Evolutionary conservation across 2,888 invertebrate species (phyloP), one percentile per base, ranked within the genome.

Genomic region (Amiota mariae): DNA sequence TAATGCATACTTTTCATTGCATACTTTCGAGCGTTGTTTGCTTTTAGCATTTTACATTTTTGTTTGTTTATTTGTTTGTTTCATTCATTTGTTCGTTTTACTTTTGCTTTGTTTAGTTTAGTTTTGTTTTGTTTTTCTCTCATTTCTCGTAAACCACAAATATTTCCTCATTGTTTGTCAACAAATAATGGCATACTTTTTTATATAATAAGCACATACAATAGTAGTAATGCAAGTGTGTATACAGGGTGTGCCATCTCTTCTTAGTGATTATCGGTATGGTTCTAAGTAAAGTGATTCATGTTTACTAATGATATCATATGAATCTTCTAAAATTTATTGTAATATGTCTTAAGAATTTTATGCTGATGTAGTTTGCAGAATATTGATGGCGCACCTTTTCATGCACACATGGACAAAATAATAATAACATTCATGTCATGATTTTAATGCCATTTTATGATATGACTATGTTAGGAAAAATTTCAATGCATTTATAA

Each of bases 111-210:
- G 13, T 47, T 57, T 36, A 6, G 36, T 36, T 36, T 36, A 4
- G 15, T 36, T 56, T 46, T 66, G 13, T 57, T 57, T 46, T 57
- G 56, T 49, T 71, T 61, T 15, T 36, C 36, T 68, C 13, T 68
- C 24, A 54, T 51, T 49, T 51, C 9, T 20, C 51, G 36, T 68
- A 64, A 66, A 15, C 54, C 70, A 77, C 81, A 82, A 82, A 80
- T 76, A 81, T 81, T 84, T 76, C 11, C 75, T 63, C 78, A 81
- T 84, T 84, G 82, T 84, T 85, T 82, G 85, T 80, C 79, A 73
- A 74, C 76, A 74, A 77, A 81, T 83, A 79, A 83, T 77, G 78
- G 61, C 71, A 61, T 61, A 59, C 70, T 57, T 70, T 56, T 59
- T 15, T 15, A 18, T 18, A 18, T 11, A 15, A 8, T 56, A 15